Evolutionary conservation across 2,113 vertebrate species (phyloP), one percentile per base, ranked within the genome.

Genomic region (Nothoprocta perdicaria): DNA sequence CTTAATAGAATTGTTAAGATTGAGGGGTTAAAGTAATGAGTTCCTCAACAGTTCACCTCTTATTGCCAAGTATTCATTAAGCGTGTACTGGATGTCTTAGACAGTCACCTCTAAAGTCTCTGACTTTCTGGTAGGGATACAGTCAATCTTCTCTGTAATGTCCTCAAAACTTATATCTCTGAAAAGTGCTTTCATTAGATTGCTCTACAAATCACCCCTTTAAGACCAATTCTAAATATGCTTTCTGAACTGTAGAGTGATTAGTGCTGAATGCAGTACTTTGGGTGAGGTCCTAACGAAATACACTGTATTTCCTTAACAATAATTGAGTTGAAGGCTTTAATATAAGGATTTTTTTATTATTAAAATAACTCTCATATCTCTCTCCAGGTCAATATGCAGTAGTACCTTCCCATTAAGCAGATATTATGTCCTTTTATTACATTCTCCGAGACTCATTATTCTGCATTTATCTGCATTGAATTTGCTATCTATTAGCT

Each of bases 381-480:
- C 95, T 97, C 88, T 97, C 92, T 97, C 66, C 89, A 96, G 97
- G 97, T 97, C 97, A 98, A 97, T 98, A 98, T 96, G 92, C 93
- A 96, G 90, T 95, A 95, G 96, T 96, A 96, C 88, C 89, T 97
- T 96, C 94, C 95, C 96, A 97, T 98, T 97, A 98, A 98, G 95
- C 79, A 97, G 96, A 97, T 97, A 98, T 97, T 98, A 98, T 97
- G 96, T 97, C 86, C 92, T 97, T 97, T 97, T 97, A 98, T 97
- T 97, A 96, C 95, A 97, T 97, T 97, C 93, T 96, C 87, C 31
- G 46, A 97, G 97, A 96, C 94, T 97, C 97, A 98, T 98, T 98
- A 98, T 97, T 98, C 97, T 98, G 96, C 93, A 97, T 97, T 98
- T 97, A 97, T 98, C 97, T 97, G 96, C 97, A 97, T 97, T 97